Evolutionary conservation across 2,113 vertebrate species (phyloP).

Genomic region (Ceyx melanurus): DNA sequence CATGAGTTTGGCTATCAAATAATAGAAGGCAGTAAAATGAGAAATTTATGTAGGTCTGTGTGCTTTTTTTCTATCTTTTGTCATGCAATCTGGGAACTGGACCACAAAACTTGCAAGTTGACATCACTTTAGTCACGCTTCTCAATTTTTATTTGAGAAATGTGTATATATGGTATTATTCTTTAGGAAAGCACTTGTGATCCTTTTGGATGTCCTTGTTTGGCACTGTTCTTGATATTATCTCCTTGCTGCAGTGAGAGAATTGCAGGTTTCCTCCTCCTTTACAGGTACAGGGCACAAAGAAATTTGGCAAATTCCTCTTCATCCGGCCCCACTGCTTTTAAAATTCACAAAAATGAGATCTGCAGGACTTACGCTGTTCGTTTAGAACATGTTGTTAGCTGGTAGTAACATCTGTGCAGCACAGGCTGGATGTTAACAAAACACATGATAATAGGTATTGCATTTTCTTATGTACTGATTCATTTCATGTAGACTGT

Average conservation of each 20-base stretch:
- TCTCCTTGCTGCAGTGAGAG: background rate
- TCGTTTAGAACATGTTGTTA: constrained; percentile 12
- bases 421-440: constrained; percentile 17
- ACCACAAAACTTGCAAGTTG: background rate
- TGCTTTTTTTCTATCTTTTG: background rate
- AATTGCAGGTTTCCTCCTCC: background rate
- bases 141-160: background rate
- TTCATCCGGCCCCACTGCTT: background rate
- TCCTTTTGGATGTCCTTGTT: background rate
- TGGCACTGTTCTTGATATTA: background rate
- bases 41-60: background rate
- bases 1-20: background rate
- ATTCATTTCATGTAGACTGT: constrained; percentile 17
- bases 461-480: constrained; percentile 15
- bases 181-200: background rate
- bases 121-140: background rate
- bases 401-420: background rate
- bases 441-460: constrained; percentile 38
- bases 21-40: background rate
- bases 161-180: background rate
- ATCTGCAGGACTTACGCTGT: background rate
- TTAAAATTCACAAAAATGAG: background rate
- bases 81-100: background rate
- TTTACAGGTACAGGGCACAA: background rate
- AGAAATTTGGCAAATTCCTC: background rate